Base-by-base conservation (phyloP, 2,113 vertebrate species). In the Cololabis saira region DNA sequence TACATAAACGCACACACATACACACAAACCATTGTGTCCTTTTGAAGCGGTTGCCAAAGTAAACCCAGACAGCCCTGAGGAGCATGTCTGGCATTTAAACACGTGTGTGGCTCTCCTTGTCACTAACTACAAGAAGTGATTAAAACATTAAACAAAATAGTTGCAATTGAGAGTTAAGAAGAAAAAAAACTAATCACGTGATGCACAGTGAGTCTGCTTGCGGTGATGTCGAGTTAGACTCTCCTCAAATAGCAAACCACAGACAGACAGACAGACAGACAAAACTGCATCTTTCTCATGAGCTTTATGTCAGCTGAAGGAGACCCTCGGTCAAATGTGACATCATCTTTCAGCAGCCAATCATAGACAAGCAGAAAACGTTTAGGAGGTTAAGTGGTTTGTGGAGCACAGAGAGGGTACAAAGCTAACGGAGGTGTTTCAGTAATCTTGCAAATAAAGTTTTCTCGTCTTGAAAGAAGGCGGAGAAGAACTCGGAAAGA, bases 21-120 rank as follows among this genome's bases (percentile, higher is more conserved):
- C 24, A 27, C 24, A 27, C 24, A 27, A 27, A 27, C 24, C 24
- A n/a, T 2, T 45, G 43, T n/a, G 16, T 14, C n/a, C 24, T 45
- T 45, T 8, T 64, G 54, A 71, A 70, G 45, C 64, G 19, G 42
- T 18, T 59, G 62, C 69, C 69, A 77, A 62, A 24, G 49, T 74
- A 54, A 78, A 63, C 27, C 52, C 76, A 80, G 70, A 80, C 83
- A 48, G 54, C 21, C 53, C 40, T 16, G 42, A 61, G 54, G 58
- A 70, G 42, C 58, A 50, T 33, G 76, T 79, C 82, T 85, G 76
- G 19, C 68, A 67, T 66, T 51, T 69, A 72, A 75, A 61, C 74
- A 67, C 40, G 19, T 44, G 30, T 52, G 49, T 16, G 13, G 14
- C 30, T 40, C 19, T 49, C 48, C 5, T 44, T 17, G 12, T 50